A percentile compares a stretch with the other conserved stretches of the same genome.
Conservation (phyloP, 2,797 vertebrate species). For the Sarcophilus harrisii region DNA sequence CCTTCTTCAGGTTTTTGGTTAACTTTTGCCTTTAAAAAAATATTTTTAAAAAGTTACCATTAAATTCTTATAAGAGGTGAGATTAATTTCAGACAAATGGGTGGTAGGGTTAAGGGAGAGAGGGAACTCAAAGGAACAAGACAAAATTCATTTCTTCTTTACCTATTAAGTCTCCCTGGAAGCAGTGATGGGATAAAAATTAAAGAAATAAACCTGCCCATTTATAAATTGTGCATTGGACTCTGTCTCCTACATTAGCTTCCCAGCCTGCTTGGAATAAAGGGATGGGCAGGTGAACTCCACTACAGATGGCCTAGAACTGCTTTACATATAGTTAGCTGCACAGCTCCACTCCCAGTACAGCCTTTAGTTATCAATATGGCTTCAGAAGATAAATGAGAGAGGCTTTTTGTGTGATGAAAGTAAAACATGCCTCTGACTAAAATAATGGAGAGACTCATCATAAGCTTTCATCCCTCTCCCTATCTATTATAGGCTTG, state of each 20-base stretch:
- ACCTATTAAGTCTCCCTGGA: background rate
- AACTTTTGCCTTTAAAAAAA: background rate
- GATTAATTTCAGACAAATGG: background rate
- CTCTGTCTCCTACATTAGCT: background rate
- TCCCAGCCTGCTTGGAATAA: background rate
- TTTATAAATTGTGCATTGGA: background rate
- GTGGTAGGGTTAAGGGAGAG: background rate
- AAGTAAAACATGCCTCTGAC: background rate
- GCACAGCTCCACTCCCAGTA: background rate
- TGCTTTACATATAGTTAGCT: background rate
- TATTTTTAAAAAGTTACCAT: background rate
- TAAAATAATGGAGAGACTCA: background rate
- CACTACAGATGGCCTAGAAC: background rate
- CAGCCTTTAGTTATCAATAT: background rate
- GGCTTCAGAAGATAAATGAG: background rate
- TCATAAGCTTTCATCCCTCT: background rate
- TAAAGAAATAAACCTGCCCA: background rate
- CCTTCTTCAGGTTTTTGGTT: background rate
- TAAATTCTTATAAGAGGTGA: background rate
- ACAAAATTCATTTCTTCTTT: background rate
- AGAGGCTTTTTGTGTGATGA: background rate
- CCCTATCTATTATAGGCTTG: background rate
- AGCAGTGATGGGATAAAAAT: background rate
- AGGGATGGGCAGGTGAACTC: background rate
- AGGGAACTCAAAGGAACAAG: background rate